phyloP scores from a whole-genome alignment of 2,888 invertebrate species.

The Leptopilina drosophilae region DNA sequence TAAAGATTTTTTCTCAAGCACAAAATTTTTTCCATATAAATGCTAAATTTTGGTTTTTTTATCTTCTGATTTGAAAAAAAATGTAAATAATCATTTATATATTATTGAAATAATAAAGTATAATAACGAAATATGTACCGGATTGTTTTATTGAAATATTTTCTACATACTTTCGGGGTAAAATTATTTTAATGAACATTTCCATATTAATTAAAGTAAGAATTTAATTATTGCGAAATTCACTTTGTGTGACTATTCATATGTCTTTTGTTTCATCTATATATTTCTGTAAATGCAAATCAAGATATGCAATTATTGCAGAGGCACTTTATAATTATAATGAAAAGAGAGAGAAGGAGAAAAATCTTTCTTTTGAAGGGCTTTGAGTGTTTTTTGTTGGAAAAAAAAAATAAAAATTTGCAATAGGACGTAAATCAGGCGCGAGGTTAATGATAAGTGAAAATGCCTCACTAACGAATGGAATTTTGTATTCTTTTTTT shows the following conservation, averaged over 20 bases:
- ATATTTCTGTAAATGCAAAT: conserved; percentile 1
- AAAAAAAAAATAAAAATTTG: neutral
- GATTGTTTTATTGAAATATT: neutral
- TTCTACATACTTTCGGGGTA: neutral
- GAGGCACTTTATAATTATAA: conserved; percentile 1
- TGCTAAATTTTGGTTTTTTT: too few relatives aligned
- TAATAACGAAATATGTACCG: too few relatives aligned
- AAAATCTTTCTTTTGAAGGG: neutral
- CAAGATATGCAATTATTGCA: neutral
- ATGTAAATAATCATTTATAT: too few relatives aligned
- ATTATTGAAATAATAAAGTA: too few relatives aligned
- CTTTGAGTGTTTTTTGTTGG: neutral
- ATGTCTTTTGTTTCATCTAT: neutral
- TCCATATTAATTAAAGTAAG: too few relatives aligned
- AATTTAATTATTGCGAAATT: neutral
- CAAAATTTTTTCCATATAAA: too few relatives aligned
- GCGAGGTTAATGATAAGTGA: conserved; percentile 12
- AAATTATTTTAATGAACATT: too few relatives aligned
- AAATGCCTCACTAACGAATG: conserved; percentile 21
- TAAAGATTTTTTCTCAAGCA: too few relatives aligned
- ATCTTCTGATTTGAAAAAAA: too few relatives aligned
- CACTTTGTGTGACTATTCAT: neutral
- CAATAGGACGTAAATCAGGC: conserved; percentile 13
- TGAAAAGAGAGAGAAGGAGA: neutral
- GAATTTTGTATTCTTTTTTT: conserved; percentile 32